These are phyloP conservation scores for Brenthis hecate DNA, from an alignment of 2,888 invertebrate genomes.

Conservation along the genomic window DNA sequence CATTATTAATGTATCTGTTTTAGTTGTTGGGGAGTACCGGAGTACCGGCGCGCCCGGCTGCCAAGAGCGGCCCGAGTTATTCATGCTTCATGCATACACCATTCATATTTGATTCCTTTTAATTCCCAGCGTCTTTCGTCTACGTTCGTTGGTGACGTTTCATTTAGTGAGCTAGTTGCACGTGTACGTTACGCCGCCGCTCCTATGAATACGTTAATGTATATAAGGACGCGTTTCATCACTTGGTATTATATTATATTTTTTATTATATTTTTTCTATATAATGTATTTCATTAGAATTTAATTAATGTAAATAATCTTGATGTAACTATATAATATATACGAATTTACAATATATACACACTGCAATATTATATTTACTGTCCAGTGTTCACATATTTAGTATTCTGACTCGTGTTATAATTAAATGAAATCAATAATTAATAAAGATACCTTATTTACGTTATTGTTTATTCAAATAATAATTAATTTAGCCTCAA, in stretches of 20 bases:
- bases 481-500: too few relatives aligned
- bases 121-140: conserved; percentile 75
- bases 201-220: conserved; percentile 45
- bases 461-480: too few relatives aligned
- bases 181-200: conserved; percentile 36
- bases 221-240: conserved; percentile 24
- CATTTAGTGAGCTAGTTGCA: conserved; percentile 46
- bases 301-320: neutral
- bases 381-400: too few relatives aligned
- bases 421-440: too few relatives aligned
- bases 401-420: too few relatives aligned
- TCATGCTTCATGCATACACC: conserved; percentile 77
- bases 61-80: conserved; percentile 64
- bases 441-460: too few relatives aligned
- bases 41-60: conserved; percentile 62
- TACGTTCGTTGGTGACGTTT: conserved; percentile 52
- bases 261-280: conserved; percentile 1
- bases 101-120: conserved; percentile 81
- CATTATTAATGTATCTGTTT: conserved; percentile 82
- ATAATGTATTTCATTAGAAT: neutral
- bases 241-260: conserved; percentile 15
- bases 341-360: neutral
- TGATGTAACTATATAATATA: neutral
- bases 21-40: conserved; percentile 72
- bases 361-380: too few relatives aligned